Evolutionary conservation across 2,888 invertebrate species (phyloP), one percentile per base, ranked within the genome.

Genomic region (Cosmia pyralina): DNA sequence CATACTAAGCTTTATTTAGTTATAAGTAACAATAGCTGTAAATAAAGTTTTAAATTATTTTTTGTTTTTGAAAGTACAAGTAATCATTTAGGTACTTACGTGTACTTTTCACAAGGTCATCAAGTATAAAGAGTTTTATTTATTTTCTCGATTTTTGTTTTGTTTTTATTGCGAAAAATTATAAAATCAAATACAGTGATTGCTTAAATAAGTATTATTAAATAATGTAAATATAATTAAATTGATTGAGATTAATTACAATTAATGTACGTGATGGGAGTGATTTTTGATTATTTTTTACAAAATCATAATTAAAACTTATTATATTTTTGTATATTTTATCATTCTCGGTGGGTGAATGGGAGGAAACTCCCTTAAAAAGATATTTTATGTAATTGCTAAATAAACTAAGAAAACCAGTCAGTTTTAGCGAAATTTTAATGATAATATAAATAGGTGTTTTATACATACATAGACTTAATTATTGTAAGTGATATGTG

Each of bases 1-100:
- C 94, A 90, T 88, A 85, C 73, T 87, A 90, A 94, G 94, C 92
- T 94, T 94, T 94, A 94, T 90, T 89, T 93, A 93, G 90, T 88
- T 81, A 80, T 91, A 92, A 88, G 86, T 89, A 88, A 88, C 69
- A 75, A 83, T 89, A 90, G 75, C 78, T 90, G 88, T 91, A 90
- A 87, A 90, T 90, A 88, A 85, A 81, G 77, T 72, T 75, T 83
- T 87, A 87, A 88, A 83, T 88, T 87, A 87, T 88, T 86, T 87
- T 78, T 81, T 77, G 75, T 79, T 77, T 69, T 68, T 69, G 57
- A 81, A 77, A 85, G 87, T 85, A 85, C 83, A 85, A 87, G 76
- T 76, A 75, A 82, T 76, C 50, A 60, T 71, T 46, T 68, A 72
- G 55, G 53, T 79, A 69, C 28, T 57, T 17, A 57, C 76, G 11